Evolutionary conservation across 2,797 vertebrate species (phyloP).

Genomic region (Xerus rutilus): DNA sequence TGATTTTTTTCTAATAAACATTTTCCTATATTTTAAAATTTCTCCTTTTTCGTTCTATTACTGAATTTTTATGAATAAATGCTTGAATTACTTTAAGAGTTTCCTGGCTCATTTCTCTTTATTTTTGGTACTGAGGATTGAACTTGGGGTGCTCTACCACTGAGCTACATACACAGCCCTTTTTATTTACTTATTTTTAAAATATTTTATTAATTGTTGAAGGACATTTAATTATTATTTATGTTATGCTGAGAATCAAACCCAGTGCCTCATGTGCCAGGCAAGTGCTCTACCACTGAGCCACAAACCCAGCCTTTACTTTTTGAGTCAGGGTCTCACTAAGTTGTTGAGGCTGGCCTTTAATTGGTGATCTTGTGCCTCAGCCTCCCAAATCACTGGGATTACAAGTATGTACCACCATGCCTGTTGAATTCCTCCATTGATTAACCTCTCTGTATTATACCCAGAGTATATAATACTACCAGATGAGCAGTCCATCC

Average conservation of each 20-base stretch:
- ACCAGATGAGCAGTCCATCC: neutral
- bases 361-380: neutral
- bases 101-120: neutral
- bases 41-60: neutral
- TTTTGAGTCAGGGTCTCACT: neutral
- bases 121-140: no score
- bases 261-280: no score
- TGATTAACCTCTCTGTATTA: neutral
- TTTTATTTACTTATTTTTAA: no score
- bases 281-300: no score
- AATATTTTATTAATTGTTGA: no score
- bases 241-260: no score
- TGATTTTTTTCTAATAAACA: neutral
- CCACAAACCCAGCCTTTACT: no score
- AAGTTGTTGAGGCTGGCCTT: neutral
- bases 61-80: neutral
- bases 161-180: no score
- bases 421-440: no score
- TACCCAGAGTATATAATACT: neutral
- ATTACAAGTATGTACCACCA: neutral
- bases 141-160: no score
- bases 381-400: neutral
- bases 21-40: neutral
- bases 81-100: neutral
- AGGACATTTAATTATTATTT: no score